These are phyloP conservation scores for Lapara coniferarum DNA, from an alignment of 2,888 invertebrate genomes.

Conservation along the genomic window DNA sequence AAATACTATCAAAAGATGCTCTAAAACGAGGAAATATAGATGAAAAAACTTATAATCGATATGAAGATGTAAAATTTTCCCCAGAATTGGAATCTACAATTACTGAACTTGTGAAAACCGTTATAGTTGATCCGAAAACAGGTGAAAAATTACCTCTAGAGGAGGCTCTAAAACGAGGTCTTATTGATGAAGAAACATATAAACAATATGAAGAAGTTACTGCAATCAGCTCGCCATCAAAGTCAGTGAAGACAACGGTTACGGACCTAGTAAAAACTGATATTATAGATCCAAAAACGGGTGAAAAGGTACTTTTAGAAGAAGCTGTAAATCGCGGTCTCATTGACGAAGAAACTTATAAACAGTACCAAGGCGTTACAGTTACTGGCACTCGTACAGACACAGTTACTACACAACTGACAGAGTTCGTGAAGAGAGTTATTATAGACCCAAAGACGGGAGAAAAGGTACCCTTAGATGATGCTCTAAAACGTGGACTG, in stretches of 20 bases:
- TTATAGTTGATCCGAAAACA: slow-evolving; percentile 74
- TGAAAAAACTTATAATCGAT: slow-evolving; percentile 15
- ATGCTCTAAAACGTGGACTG: slow-evolving; percentile 82
- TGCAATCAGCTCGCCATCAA: too few relatives aligned
- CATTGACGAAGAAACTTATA: slow-evolving; percentile 22
- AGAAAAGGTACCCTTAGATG: slow-evolving; percentile 46
- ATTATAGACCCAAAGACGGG: slow-evolving; percentile 22
- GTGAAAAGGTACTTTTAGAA: slow-evolving; percentile 76
- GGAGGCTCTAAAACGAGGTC: slow-evolving; percentile 83
- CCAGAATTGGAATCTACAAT: background rate
- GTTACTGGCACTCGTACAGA: background rate
- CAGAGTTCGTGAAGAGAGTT: background rate
- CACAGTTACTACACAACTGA: slow-evolving; percentile 2
- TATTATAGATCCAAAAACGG: slow-evolving; percentile 17
- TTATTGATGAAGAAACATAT: slow-evolving; percentile 19
- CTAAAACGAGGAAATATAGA: slow-evolving; percentile 71
- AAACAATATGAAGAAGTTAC: slow-evolving; percentile 15
- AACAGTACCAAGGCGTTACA: slow-evolving; percentile 20
- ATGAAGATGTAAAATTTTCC: background rate
- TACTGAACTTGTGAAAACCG: background rate
- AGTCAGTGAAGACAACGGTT: background rate
- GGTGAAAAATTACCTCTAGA: slow-evolving; percentile 81
- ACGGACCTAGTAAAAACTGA: background rate
- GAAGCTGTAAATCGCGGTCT: slow-evolving; percentile 20
- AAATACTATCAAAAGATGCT: slow-evolving; percentile 72